Conservation (phyloP, 2,113 vertebrate species). For the Erythrocebus patas region DNA sequence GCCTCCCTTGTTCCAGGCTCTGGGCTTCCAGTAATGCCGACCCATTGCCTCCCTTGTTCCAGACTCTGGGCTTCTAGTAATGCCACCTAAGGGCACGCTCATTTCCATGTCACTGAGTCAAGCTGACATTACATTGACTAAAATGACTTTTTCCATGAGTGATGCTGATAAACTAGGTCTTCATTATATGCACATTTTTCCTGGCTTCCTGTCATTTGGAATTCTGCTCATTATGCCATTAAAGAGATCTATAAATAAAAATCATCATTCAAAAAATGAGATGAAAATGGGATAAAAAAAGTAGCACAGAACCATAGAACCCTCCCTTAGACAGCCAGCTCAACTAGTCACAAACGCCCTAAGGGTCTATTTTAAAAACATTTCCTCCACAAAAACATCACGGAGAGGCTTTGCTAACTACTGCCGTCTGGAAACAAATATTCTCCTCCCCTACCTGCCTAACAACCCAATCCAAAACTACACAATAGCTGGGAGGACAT, state of each 20-base stretch:
- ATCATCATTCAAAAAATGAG: background rate
- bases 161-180: background rate
- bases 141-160: background rate
- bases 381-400: background rate
- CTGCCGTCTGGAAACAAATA: background rate
- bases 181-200: background rate
- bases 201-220: background rate
- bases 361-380: background rate
- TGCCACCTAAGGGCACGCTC: background rate
- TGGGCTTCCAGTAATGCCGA: background rate
- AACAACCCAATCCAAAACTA: background rate
- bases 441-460: background rate
- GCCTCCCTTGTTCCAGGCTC: too few relatives aligned
- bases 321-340: background rate
- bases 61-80: background rate
- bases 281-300: background rate
- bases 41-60: too few relatives aligned
- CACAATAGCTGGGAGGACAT: fast-evolving
- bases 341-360: background rate
- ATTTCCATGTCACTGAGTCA: background rate
- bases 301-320: background rate
- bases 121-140: background rate
- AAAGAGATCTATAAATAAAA: background rate
- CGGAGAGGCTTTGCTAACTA: background rate
- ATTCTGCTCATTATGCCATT: background rate